Conservation (phyloP, 1,140 invertebrate genomes). For the Microplitis mediator region DNA sequence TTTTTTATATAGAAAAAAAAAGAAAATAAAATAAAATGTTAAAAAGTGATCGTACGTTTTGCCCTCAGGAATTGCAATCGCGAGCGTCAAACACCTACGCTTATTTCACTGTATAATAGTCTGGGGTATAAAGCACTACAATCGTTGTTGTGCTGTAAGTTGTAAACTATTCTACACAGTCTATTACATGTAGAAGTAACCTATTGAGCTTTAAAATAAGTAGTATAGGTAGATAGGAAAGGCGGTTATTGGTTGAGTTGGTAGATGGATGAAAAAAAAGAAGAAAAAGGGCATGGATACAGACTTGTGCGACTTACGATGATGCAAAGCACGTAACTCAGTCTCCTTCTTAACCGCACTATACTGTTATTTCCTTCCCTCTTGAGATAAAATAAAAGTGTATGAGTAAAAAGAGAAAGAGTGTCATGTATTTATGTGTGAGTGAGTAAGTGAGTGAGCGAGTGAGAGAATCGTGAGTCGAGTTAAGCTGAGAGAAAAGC, state of each 20-base stretch:
- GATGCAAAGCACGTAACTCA: conserved; percentile 35
- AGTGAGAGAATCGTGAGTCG: conserved; percentile 1
- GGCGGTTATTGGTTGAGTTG: no score
- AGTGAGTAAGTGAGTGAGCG: neutral
- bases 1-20: neutral
- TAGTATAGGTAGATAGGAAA: no score
- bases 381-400: neutral
- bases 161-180: no score
- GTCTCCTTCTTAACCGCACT: conserved; percentile 32
- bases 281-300: conserved; percentile 9
- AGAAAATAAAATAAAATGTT: neutral
- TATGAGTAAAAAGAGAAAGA: no score
- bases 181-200: no score
- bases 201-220: no score
- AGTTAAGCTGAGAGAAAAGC: neutral
- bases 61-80: conserved; percentile 10
- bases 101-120: neutral
- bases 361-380: conserved; percentile 1
- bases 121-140: no score
- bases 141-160: neutral
- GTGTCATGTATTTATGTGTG: neutral
- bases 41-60: neutral
- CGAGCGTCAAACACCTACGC: neutral
- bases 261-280: no score
- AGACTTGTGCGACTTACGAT: conserved; percentile 23